Evolutionary conservation across 2,888 invertebrate species (phyloP), one percentile per base, ranked within the genome.

Genomic region (Eubasilissa splendida): DNA sequence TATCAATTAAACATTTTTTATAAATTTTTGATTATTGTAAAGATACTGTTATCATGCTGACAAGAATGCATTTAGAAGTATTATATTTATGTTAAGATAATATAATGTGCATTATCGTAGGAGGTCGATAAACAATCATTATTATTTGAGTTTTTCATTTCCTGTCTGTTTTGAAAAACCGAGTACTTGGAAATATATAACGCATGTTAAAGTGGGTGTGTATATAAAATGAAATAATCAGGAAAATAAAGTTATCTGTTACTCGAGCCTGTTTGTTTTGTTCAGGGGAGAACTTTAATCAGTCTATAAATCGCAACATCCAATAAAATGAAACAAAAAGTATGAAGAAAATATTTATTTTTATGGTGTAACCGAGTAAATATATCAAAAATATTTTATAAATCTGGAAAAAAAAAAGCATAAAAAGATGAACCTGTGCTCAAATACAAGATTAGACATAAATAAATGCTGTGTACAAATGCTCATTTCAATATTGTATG

Each of bases 1-100:
- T 90, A 89, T 89, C 88, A 87, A 90, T 90, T 90, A 90, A 88
- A 79, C 83, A 86, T 83, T 84, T 85, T 84, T 83, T 81, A 68
- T 76, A 65, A 58, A 79, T 53, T 63, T 73, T 81, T 60, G 70
- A 68, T 76, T 65, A 65, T 54, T 76, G 76, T 76, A 76, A 76
- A 70, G 52, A 76, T 80, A 81, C 53, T 52, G 80, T 73, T 80
- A 85, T 85, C 85, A 85, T 83, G 85, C 60, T 71, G 78, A 70
- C 78, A 71, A 63, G 59, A 54, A 60, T 65, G 76, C 76, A 76
- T 76, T 76, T 76, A 79, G 74, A 79, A 66, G 79, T 79, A 74
- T 77, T 77, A 77, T 77, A 70, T 79, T 79, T 79, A 74, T 79
- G 60, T 76, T 76, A 76, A 74, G 76, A 22, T 42, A 76, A 65